Evolutionary conservation across 2,797 vertebrate genomes (phyloP).

Genomic region (Microctenopoma steveboyesi): DNA sequence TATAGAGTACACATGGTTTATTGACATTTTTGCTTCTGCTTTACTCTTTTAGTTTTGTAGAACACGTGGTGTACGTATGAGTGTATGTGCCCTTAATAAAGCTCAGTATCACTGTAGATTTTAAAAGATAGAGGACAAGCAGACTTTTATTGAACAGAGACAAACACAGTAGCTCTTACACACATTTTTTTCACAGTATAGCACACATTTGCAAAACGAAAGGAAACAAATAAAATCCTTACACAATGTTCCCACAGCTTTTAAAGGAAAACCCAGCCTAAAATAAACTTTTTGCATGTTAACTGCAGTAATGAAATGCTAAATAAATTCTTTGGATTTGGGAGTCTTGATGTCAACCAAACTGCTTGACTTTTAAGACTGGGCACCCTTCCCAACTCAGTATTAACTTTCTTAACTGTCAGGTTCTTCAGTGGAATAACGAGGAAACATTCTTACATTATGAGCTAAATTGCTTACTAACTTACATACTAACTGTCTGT

Average conservation of each 20-base stretch:
- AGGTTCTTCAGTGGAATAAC: neutral
- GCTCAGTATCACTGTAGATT: slow-evolving; percentile 19
- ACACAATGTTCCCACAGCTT: slow-evolving; percentile 54
- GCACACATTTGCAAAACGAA: slow-evolving; percentile 61
- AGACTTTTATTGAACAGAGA: slow-evolving; percentile 72
- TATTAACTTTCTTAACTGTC: neutral
- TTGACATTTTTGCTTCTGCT: neutral
- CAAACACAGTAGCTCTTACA: slow-evolving; percentile 72
- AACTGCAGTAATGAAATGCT: slow-evolving; percentile 46
- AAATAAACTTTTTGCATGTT: slow-evolving; percentile 15
- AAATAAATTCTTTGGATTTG: slow-evolving; percentile 59
- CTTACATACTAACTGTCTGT: neutral
- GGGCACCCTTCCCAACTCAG: slow-evolving; percentile 11
- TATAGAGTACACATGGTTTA: neutral
- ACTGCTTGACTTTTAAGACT: slow-evolving; percentile 4
- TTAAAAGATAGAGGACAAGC: slow-evolving; percentile 61
- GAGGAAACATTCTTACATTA: slow-evolving; percentile 10
- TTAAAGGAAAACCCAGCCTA: slow-evolving; percentile 33
- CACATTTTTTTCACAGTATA: slow-evolving; percentile 71
- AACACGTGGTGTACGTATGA: neutral
- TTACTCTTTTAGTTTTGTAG: neutral
- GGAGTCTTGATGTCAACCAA: slow-evolving; percentile 18
- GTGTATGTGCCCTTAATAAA: neutral
- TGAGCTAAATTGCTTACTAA: slow-evolving; percentile 9
- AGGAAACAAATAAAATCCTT: slow-evolving; percentile 20